Evolutionary conservation across 2,888 invertebrate species (phyloP).

Genomic region (Branchipolynoe longqiensis): DNA sequence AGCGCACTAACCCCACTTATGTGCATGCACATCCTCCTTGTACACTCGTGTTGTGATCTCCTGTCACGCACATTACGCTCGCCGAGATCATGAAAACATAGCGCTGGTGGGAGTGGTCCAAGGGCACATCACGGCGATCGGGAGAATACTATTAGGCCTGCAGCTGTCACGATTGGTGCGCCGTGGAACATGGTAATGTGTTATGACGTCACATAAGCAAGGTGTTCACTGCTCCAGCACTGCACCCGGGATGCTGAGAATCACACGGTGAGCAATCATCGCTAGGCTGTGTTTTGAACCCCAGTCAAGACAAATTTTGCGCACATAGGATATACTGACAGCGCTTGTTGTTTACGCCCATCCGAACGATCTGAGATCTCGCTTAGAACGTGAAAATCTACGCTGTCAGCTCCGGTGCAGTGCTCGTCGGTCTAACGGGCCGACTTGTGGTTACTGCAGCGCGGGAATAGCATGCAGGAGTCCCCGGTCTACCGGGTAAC

Average conservation of each 20-base stretch:
- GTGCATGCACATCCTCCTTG: constrained; percentile 22
- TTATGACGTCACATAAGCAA: constrained; percentile 32
- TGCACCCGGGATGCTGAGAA: background rate
- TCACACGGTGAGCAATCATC: background rate
- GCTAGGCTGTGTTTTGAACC: background rate
- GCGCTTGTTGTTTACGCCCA: too few relatives aligned
- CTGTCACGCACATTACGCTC: constrained; percentile 22
- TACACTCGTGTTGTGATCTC: constrained; percentile 10
- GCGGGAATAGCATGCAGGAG: too few relatives aligned
- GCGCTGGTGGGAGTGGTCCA: constrained; percentile 29
- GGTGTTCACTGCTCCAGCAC: background rate
- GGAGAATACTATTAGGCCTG: constrained; percentile 22
- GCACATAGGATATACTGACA: too few relatives aligned
- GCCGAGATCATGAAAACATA: constrained; percentile 36
- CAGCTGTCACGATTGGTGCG: background rate
- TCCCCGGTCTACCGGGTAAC: too few relatives aligned
- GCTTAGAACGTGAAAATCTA: background rate
- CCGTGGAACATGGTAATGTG: constrained; percentile 22
- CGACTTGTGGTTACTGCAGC: too few relatives aligned
- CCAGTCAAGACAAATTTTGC: background rate
- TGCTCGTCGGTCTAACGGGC: too few relatives aligned
- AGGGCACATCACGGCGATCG: constrained; percentile 50
- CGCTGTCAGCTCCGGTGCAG: too few relatives aligned
- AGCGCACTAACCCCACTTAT: constrained; percentile 14
- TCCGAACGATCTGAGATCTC: background rate